Conservation (phyloP, 2,888 invertebrate genomes). For the Itoplectis maculator region DNA sequence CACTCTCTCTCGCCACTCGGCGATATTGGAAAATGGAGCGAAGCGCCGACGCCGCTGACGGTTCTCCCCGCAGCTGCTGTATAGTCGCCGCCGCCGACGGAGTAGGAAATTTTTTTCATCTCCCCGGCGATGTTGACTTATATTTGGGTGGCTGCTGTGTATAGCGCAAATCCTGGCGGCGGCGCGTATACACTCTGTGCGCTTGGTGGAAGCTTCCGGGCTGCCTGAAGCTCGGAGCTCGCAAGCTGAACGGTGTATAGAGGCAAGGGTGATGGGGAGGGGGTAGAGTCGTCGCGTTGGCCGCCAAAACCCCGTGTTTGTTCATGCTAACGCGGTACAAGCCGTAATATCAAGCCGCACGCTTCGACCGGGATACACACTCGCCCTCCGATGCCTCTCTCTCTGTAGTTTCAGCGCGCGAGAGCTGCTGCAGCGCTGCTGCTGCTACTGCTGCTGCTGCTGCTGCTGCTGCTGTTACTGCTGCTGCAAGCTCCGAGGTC, state of each 20-base stretch:
- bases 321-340: slow-evolving; percentile 80
- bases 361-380: slow-evolving; percentile 3
- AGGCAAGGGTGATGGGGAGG: too few relatives aligned
- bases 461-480: neutral
- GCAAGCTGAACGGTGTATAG: too few relatives aligned
- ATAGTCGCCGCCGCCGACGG: neutral
- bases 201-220: too few relatives aligned
- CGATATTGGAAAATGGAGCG: slow-evolving; percentile 58
- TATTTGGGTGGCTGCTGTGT: slow-evolving; percentile 41
- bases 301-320: slow-evolving; percentile 73
- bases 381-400: neutral
- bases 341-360: slow-evolving; percentile 77
- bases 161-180: slow-evolving; percentile 13
- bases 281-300: slow-evolving; percentile 45
- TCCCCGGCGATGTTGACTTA: slow-evolving; percentile 15
- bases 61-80: slow-evolving; percentile 22
- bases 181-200: too few relatives aligned
- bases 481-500: slow-evolving; percentile 38
- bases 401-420: slow-evolving; percentile 26
- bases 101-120: slow-evolving; percentile 24
- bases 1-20: slow-evolving; percentile 27
- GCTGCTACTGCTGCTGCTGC: too few relatives aligned
- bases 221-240: slow-evolving; percentile 7
- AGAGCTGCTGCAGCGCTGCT: neutral
- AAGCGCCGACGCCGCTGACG: slow-evolving; percentile 43